Conservation (phyloP, 2,797 vertebrate species). For the Myripristis murdjan region DNA sequence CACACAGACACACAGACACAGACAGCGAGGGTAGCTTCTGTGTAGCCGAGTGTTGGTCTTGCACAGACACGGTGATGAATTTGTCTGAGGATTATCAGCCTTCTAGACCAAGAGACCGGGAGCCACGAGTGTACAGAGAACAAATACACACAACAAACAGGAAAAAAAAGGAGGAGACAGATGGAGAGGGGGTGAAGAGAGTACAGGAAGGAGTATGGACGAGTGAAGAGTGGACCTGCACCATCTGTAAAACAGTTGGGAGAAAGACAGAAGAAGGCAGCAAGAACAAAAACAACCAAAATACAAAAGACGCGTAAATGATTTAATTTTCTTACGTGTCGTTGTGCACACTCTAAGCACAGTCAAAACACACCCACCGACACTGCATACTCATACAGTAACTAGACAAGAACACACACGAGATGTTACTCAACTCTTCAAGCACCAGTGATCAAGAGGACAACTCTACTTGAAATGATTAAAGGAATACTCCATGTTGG, state of each 20-base stretch:
- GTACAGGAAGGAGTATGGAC: slow-evolving; percentile 59
- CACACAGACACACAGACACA: slow-evolving; percentile 10
- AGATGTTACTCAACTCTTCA: not conserved
- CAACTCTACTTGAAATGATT: not conserved
- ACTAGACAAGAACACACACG: not conserved
- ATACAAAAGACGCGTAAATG: slow-evolving; percentile 10
- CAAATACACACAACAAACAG: slow-evolving; percentile 61
- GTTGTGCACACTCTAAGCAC: slow-evolving; percentile 11
- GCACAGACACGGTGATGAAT: slow-evolving; percentile 38
- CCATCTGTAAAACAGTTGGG: slow-evolving; percentile 79
- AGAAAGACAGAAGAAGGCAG: slow-evolving; percentile 38
- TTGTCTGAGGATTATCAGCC: slow-evolving; percentile 54
- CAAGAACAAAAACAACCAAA: slow-evolving; percentile 37
- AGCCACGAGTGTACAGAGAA: slow-evolving; percentile 63
- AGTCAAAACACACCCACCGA: not conserved
- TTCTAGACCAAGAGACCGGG: slow-evolving; percentile 55
- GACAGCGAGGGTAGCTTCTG: slow-evolving; percentile 15
- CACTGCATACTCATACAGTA: not conserved
- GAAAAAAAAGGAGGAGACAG: slow-evolving; percentile 61
- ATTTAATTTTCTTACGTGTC: slow-evolving; percentile 36
- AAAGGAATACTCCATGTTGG: no score
- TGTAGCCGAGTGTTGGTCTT: slow-evolving; percentile 15
- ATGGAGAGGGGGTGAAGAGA: slow-evolving; percentile 80
- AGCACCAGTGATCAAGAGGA: not conserved
- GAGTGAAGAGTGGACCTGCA: slow-evolving; percentile 69